Conservation (phyloP, 2,888 invertebrate species). For the Melanostoma mellinum region DNA sequence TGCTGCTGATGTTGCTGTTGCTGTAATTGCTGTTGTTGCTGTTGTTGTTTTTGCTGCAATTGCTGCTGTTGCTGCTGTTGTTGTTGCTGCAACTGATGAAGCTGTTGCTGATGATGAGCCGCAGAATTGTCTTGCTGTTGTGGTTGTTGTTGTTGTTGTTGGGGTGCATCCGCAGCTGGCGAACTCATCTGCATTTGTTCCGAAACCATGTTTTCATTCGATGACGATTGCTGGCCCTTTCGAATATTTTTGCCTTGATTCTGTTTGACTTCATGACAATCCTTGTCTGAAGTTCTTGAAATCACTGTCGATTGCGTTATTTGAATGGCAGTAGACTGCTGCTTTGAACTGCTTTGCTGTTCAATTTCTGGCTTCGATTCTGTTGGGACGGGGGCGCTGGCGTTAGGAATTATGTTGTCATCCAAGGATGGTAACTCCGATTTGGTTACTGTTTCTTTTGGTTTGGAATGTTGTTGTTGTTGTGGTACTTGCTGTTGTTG, state of each 20-base stretch:
- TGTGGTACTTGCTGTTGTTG: neutral
- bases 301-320: slow-evolving; percentile 40
- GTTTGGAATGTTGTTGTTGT: neutral
- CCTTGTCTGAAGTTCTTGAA: slow-evolving; percentile 38
- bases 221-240: neutral
- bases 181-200: slow-evolving; percentile 9
- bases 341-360: neutral
- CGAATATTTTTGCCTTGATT: neutral
- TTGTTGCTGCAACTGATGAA: neutral
- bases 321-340: neutral
- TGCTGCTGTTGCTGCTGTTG: slow-evolving; percentile 32
- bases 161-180: neutral
- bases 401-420: slow-evolving; percentile 1
- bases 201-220: neutral
- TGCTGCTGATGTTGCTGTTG: slow-evolving; percentile 17
- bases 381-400: neutral
- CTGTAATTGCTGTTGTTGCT: neutral
- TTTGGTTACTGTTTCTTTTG: slow-evolving; percentile 18
- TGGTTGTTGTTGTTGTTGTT: slow-evolving; percentile 11
- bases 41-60: slow-evolving; percentile 11
- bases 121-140: slow-evolving; percentile 18
- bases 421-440: neutral
- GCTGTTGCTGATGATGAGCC: too few relatives aligned
- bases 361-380: slow-evolving; percentile 52
- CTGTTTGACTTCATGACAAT: slow-evolving; percentile 15